Evolutionary conservation across 2,113 vertebrate species (phyloP).

Genomic region (Prietella phreatophila): DNA sequence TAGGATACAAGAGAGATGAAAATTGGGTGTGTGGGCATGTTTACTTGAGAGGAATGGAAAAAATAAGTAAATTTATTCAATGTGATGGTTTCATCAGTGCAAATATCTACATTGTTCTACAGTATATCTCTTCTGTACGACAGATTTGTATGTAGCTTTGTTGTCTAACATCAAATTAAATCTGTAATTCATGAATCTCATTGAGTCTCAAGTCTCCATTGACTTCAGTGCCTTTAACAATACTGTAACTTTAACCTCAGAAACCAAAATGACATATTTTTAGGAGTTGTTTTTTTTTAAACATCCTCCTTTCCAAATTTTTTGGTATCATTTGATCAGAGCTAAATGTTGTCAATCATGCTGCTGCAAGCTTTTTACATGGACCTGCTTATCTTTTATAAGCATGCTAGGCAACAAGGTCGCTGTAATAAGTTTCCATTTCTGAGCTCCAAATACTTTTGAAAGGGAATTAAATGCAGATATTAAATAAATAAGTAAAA

Average conservation of each 20-base stretch:
- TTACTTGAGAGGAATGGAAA: constrained; percentile 19
- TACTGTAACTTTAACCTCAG: background rate
- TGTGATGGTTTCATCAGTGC: background rate
- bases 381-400: background rate
- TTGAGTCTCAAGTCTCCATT: background rate
- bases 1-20: constrained; percentile 13
- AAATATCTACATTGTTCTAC: background rate
- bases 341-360: background rate
- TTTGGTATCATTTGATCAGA: background rate
- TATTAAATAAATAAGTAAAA: background rate
- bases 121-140: background rate
- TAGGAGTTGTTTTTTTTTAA: background rate
- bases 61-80: constrained; percentile 6
- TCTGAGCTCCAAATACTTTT: background rate
- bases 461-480: background rate
- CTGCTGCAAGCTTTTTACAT: background rate
- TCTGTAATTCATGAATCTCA: background rate
- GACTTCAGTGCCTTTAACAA: background rate
- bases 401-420: background rate
- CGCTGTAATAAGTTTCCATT: background rate
- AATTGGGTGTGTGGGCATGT: constrained; percentile 13
- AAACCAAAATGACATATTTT: background rate
- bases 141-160: background rate
- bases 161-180: background rate
- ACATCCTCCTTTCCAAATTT: background rate